phyloP scores from a whole-genome alignment of 2,113 vertebrate species.

The Paradisaea rubra region DNA sequence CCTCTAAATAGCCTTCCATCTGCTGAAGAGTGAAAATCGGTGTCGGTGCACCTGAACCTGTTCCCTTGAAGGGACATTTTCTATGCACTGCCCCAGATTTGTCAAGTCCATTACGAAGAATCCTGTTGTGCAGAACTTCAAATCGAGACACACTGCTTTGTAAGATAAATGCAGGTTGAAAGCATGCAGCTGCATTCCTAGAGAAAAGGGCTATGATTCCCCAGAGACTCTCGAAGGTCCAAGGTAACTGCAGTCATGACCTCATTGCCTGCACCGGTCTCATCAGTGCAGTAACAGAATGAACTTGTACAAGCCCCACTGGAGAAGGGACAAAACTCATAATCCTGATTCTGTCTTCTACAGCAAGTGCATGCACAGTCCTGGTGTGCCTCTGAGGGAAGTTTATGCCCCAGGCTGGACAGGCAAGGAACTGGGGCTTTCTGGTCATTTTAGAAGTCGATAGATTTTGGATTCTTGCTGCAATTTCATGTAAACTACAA shows the following conservation, averaged over 20 bases:
- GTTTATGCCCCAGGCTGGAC: neutral
- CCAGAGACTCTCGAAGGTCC: constrained; percentile 34
- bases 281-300: neutral
- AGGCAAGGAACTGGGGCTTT: neutral
- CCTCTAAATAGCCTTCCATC: constrained; percentile 55
- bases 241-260: constrained; percentile 35
- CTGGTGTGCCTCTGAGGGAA: neutral
- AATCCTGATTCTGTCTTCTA: neutral
- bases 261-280: neutral
- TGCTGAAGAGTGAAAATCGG: constrained; percentile 38
- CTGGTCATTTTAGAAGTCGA: neutral
- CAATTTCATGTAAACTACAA: neutral
- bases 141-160: neutral
- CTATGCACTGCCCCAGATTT: constrained; percentile 57
- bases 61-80: constrained; percentile 44
- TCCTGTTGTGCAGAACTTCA: constrained; percentile 27
- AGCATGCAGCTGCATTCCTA: constrained; percentile 31
- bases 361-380: neutral
- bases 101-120: constrained; percentile 61
- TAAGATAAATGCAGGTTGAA: constrained; percentile 49
- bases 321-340: constrained; percentile 4
- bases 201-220: constrained; percentile 36
- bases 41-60: constrained; percentile 35
- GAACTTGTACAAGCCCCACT: neutral
- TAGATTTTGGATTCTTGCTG: neutral